phyloP scores from a whole-genome alignment of 2,113 vertebrate genomes.

The Atractosteus spatula region DNA sequence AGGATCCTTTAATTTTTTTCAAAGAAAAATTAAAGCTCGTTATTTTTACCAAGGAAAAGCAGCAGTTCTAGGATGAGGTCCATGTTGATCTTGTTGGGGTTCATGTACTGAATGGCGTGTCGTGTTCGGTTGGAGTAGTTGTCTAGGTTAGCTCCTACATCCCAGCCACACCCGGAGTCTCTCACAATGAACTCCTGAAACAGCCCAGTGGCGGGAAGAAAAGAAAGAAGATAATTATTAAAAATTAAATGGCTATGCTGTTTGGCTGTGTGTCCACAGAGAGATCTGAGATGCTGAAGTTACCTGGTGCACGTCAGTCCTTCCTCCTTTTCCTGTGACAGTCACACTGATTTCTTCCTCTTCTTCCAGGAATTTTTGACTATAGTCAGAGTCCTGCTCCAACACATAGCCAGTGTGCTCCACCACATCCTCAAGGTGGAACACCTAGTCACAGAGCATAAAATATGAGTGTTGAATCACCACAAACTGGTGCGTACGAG shows the following conservation, averaged over 20 bases:
- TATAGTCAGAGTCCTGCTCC: slow-evolving; percentile 92
- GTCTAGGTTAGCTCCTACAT: slow-evolving; percentile 73
- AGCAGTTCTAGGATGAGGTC: slow-evolving; percentile 87
- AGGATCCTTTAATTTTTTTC: too few relatives aligned
- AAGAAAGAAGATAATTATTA: too few relatives aligned
- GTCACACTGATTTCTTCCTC: slow-evolving; percentile 86
- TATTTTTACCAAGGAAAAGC: slow-evolving; percentile 75
- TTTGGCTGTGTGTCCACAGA: too few relatives aligned
- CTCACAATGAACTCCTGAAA: slow-evolving; percentile 75
- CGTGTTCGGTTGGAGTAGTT: slow-evolving; percentile 83
- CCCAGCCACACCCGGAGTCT: slow-evolving; percentile 56
- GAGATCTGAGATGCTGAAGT: background rate
- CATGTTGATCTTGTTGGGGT: slow-evolving; percentile 93
- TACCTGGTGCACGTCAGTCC: slow-evolving; percentile 73
- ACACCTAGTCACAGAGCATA: slow-evolving; percentile 65
- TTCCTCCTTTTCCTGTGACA: slow-evolving; percentile 82
- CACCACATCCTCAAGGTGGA: slow-evolving; percentile 90
- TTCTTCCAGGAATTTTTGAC: slow-evolving; percentile 90
- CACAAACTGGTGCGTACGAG: too few relatives aligned
- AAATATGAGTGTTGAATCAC: too few relatives aligned
- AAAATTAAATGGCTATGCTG: too few relatives aligned
- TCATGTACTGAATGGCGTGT: slow-evolving; percentile 86
- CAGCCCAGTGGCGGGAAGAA: background rate
- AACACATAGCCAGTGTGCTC: slow-evolving; percentile 89
- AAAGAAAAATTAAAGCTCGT: too few relatives aligned